Percentiles rank a stretch among this genome's conserved stretches.
phyloP scores from a whole-genome alignment of 2,888 invertebrate genomes.

The Diploptera punctata region DNA sequence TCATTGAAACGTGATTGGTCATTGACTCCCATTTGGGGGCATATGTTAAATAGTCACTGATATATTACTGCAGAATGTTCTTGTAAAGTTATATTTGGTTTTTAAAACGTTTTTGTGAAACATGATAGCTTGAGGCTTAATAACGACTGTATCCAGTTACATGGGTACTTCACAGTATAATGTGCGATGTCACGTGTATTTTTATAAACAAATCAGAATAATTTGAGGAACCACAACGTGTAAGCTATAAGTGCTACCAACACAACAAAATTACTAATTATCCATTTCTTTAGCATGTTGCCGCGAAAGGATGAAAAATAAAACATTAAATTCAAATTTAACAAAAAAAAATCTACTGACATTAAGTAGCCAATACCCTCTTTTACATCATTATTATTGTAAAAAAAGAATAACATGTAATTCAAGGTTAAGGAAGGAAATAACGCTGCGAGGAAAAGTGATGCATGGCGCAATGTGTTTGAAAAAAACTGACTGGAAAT shows the following conservation, averaged over 20 bases:
- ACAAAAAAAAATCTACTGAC: not conserved
- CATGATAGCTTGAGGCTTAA: not conserved
- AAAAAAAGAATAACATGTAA: not conserved
- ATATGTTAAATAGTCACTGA: no score
- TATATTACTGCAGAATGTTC: no score
- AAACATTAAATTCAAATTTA: not conserved
- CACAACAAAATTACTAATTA: not conserved
- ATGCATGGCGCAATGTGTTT: no score
- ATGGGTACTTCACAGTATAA: not conserved
- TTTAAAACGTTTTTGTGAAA: no score
- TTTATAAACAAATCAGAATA: not conserved
- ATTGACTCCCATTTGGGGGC: no score
- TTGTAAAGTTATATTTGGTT: no score
- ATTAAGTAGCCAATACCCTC: not conserved
- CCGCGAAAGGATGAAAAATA: not conserved
- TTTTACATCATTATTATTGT: not conserved
- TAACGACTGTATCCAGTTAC: not conserved
- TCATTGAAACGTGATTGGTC: no score
- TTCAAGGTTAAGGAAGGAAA: not conserved
- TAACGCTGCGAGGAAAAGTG: no score
- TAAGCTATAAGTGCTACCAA: not conserved
- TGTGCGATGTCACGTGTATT: not conserved
- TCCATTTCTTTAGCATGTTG: not conserved
- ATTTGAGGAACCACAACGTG: not conserved
- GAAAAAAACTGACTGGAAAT: no score